Evolutionary conservation across 2,797 vertebrate species (phyloP), one percentile per base, ranked within the genome.

Genomic region (Eupleurogrammus muticus): DNA sequence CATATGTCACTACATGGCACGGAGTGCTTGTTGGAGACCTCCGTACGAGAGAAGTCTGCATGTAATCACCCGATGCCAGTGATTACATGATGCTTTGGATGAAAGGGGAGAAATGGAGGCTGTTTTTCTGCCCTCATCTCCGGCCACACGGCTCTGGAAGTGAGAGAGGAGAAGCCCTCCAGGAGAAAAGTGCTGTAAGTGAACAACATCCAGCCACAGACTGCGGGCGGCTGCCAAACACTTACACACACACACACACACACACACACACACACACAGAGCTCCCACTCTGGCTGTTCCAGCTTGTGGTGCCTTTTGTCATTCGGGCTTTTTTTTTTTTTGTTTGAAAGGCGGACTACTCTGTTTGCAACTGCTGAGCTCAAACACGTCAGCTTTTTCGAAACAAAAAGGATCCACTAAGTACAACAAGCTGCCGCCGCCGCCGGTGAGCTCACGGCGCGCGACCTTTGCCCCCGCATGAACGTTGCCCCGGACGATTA

Each of bases 291-390:
- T 55, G 71, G 38, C 73, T 78, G 60, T 70, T 47, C 73, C 62
- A 64, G 23, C 73, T 73, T 20, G 74, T n/a, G 13, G 77, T 75
- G 75, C 71, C 80, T 85, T 89, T 82, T 84, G 88, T 92, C 87
- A 86, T 85, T 49, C 34, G 47, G 65, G n/a, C n/a, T n/a, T n/a
- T n/a, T n/a, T n/a, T n/a, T n/a, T 12, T 23, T 73, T 89, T 92
- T 89, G 86, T 91, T 92, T 91, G 86, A 93, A 89, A 92, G 84
- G 70, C 68, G 46, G 71, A 57, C 78, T 75, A 55, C 84, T 86
- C 86, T 82, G 87, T 89, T 88, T 85, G 74, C 70, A 74, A 52
- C 80, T 68, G 78, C 50, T 68, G 48, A 58, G 73, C 77, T 75
- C 61, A 66, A 80, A 82, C 72, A 81, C 77, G 78, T 80, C 73